Conservation (phyloP, 2,888 invertebrate species). For the Eupithecia inturbata region DNA sequence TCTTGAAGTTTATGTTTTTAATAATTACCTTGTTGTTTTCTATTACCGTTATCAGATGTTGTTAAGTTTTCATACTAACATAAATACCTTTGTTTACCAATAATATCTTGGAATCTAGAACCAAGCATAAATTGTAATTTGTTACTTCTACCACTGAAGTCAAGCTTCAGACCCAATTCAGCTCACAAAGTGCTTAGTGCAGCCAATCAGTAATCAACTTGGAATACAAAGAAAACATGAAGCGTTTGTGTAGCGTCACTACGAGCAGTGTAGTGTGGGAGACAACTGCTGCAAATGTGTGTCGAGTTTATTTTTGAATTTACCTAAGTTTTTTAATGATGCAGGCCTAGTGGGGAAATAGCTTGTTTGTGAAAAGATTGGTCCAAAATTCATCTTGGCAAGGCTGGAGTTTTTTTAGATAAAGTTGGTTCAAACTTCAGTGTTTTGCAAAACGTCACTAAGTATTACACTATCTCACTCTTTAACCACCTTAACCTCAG, state of each 20-base stretch:
- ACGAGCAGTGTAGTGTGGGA: slow-evolving; percentile 55
- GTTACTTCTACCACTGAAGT: slow-evolving; percentile 1
- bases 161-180: slow-evolving; percentile 17
- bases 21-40: too few relatives aligned
- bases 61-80: background rate
- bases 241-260: slow-evolving; percentile 51
- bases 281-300: background rate
- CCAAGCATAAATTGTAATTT: background rate
- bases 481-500: too few relatives aligned
- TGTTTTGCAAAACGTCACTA: too few relatives aligned
- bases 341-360: too few relatives aligned
- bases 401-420: background rate
- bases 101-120: background rate
- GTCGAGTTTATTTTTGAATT: background rate
- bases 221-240: slow-evolving; percentile 53
- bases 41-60: background rate
- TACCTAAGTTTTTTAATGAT: background rate
- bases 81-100: background rate
- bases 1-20: too few relatives aligned
- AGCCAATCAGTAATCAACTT: slow-evolving; percentile 59
- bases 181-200: slow-evolving; percentile 39
- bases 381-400: background rate
- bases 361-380: background rate
- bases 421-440: too few relatives aligned
- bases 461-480: too few relatives aligned